Percentiles rank a stretch among this genome's conserved stretches.
Evolutionary conservation across 2,888 invertebrate species (phyloP).

Genomic region (Drosophila stalkeri): DNA sequence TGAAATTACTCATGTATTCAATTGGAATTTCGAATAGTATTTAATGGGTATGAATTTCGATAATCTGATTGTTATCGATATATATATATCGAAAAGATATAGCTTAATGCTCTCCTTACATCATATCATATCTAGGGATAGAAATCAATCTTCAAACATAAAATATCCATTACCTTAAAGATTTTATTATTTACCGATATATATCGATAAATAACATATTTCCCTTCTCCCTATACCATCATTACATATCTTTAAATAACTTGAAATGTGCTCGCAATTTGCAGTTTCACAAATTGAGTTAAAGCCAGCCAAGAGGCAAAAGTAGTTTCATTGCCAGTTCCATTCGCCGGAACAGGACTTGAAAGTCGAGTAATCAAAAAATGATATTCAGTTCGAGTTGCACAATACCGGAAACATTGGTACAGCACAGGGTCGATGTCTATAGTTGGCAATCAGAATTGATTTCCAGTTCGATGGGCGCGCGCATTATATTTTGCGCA

Average conservation of each 20-base stretch:
- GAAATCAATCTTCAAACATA: not conserved
- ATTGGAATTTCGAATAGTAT: not conserved
- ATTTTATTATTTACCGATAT: too few relatives aligned
- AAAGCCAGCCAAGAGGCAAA: not conserved
- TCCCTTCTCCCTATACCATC: too few relatives aligned
- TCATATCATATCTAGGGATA: not conserved
- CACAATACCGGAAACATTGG: conserved; percentile 2
- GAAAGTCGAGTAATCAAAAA: conserved; percentile 26
- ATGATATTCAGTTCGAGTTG: conserved; percentile 10
- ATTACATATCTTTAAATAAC: not conserved
- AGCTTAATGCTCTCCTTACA: not conserved
- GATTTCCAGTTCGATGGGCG: conserved; percentile 52
- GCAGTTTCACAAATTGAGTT: not conserved
- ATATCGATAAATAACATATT: not conserved
- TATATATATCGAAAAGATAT: not conserved
- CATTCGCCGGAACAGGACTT: conserved; percentile 3
- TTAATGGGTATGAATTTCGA: not conserved
- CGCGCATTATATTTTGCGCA: conserved; percentile 47
- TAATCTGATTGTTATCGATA: not conserved
- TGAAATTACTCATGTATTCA: not conserved
- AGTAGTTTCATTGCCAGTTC: not conserved
- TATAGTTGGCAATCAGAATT: conserved; percentile 54
- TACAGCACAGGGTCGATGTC: not conserved
- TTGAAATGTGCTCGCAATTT: not conserved
- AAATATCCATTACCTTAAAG: too few relatives aligned